Percentiles rank a stretch among this genome's conserved stretches.
phyloP scores from a whole-genome alignment of 2,113 vertebrate species.

The Hipposideros armiger region DNA sequence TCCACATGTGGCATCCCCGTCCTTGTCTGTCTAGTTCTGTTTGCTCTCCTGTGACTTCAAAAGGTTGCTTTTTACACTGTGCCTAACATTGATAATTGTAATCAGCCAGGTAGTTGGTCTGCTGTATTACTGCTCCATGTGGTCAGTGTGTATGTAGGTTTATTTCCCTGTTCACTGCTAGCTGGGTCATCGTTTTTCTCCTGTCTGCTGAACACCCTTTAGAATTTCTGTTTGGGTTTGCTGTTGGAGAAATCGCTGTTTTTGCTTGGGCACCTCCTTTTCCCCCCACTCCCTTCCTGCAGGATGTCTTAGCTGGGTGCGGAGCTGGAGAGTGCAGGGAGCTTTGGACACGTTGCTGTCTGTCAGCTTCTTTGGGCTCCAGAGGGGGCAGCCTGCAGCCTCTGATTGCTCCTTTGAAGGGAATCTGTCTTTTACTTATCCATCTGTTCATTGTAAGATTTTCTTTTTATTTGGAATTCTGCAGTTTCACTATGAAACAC shows the following conservation, averaged over 20 bases:
- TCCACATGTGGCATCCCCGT: rapidly evolving
- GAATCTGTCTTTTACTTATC: too few species aligned
- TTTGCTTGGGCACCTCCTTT: neutral
- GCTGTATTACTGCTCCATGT: too few species aligned
- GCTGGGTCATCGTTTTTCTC: neutral
- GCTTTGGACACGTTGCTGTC: rapidly evolving
- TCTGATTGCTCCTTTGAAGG: neutral
- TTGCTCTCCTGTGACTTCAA: neutral
- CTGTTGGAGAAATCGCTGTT: neutral
- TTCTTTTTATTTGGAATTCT: neutral
- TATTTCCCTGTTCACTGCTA: neutral
- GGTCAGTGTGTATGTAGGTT: neutral
- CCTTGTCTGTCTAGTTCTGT: neutral
- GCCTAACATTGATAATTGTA: neutral
- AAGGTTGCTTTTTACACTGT: neutral
- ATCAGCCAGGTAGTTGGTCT: neutral
- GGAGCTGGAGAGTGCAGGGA: neutral
- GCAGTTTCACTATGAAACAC: neutral
- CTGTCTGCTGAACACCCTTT: neutral
- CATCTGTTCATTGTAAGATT: neutral
- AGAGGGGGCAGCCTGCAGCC: neutral
- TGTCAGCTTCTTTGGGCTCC: neutral
- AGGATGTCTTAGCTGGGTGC: neutral
- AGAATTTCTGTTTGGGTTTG: neutral
- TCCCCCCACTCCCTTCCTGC: rapidly evolving